Evolutionary conservation across 1,140 invertebrate species (phyloP), one percentile per base, ranked within the genome.

Genomic region (Rhizoglyphus robini): DNA sequence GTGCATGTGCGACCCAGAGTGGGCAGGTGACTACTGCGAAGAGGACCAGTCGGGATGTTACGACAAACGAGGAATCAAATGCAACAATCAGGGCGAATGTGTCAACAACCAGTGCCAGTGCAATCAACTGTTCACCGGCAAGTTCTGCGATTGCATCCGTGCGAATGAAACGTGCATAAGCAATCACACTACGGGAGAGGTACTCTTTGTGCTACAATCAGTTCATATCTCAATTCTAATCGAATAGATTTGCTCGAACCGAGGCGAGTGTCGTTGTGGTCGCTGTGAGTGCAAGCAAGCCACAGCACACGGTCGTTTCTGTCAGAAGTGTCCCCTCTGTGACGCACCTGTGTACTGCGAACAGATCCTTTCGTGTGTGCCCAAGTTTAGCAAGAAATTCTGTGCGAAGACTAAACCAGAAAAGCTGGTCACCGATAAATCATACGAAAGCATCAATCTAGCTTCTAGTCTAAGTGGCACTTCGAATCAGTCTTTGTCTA

Each of bases 41-140:
- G 96, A 91, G 76, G 88, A 96, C 74, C 90, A 96, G 18, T 96
- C 92, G 73, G 87, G 90, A 72, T 82, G 87, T 68, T 81, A 85
- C 74, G 82, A 87, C 72, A 83, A 85, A 29, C 71, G 82, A 68
- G 75, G 92, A 8, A 86, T 84, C 65, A n/a, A 74, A 36, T 61
- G 41, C 41, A 38, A 46, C 23, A 4, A 25, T 18, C 23, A 62
- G 13, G 41, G 65, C 5, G 34, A 64, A 34, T 64, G 63, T 64
- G 2, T 3, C 11, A 13, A 59, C 13, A 29, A 13, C 18, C 30
- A 34, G 23, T 65, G 54, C 30, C 25, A 11, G 5, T 65, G 63
- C 23, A 48, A 49, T 23, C n/a, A 48, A 20, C 11, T 13, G 2
- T 64, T 3, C 41, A 11, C 32, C n/a, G 63, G 63, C 27, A 49